A percentile compares a stretch with the other conserved stretches of the same genome.
Evolutionary conservation across 2,888 invertebrate genomes (phyloP).

Genomic region (Nymphalis polychloros): DNA sequence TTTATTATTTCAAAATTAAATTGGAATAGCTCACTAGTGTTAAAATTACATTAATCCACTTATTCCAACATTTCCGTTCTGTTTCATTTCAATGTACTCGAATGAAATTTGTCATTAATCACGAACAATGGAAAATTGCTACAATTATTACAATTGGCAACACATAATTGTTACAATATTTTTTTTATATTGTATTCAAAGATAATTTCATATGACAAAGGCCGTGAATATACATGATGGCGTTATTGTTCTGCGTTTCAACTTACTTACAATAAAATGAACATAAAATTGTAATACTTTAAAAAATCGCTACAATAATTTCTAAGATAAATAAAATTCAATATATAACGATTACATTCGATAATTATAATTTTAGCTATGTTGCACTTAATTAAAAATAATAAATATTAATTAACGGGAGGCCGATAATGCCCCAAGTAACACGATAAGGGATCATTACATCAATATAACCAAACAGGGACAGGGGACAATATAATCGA

Average conservation of each 20-base stretch:
- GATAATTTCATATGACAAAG: conserved; percentile 4
- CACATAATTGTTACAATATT: background rate
- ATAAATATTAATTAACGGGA: too few relatives aligned
- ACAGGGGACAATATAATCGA: too few relatives aligned
- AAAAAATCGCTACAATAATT: background rate
- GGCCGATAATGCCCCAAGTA: too few relatives aligned
- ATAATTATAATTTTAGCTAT: too few relatives aligned
- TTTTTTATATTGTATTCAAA: conserved; percentile 3
- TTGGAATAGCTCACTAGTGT: background rate
- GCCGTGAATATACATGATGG: background rate
- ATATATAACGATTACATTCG: too few relatives aligned
- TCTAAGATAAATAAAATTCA: background rate
- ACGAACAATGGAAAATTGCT: background rate
- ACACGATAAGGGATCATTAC: too few relatives aligned
- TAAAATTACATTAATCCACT: background rate
- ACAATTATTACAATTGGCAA: background rate
- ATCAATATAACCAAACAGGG: too few relatives aligned
- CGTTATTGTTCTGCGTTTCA: background rate
- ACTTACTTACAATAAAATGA: background rate
- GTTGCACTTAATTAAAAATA: too few relatives aligned
- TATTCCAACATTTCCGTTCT: background rate
- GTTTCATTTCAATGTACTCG: background rate
- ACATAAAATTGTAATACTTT: background rate
- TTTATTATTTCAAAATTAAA: background rate
- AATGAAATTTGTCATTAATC: background rate